Evolutionary conservation across 2,888 invertebrate species (phyloP).

Genomic region (Micoletzkya japonica): DNA sequence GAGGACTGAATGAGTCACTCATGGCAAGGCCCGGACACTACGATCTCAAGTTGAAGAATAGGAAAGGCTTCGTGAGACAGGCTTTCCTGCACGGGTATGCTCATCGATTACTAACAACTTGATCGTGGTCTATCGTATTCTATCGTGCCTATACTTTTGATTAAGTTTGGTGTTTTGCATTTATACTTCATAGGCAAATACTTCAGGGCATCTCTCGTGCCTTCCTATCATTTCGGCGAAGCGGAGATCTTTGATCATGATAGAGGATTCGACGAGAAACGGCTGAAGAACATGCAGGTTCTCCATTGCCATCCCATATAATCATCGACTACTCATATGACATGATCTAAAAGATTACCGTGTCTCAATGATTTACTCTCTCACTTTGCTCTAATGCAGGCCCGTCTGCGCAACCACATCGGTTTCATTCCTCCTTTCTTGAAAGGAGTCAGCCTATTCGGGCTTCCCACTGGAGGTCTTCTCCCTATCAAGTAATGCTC

Average conservation of each 20-base stretch:
- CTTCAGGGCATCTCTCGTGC: slow-evolving; percentile 21
- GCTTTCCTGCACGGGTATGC: slow-evolving; percentile 4
- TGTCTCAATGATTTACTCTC: too few species aligned
- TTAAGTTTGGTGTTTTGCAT: too few species aligned
- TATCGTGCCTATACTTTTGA: neutral
- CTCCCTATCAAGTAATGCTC: neutral
- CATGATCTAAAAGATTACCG: too few species aligned
- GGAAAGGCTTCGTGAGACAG: slow-evolving; percentile 18
- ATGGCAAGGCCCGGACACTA: slow-evolving; percentile 1
- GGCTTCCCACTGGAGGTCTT: neutral
- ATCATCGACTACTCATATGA: neutral
- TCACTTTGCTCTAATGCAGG: too few species aligned
- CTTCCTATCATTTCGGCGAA: slow-evolving; percentile 25
- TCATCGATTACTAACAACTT: neutral
- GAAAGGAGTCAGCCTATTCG: slow-evolving; percentile 7
- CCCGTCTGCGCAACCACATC: slow-evolving; percentile 2
- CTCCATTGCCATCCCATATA: neutral
- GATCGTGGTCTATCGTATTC: neutral
- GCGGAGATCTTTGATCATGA: neutral
- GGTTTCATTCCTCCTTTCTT: slow-evolving; percentile 17
- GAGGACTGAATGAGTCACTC: slow-evolving; percentile 15
- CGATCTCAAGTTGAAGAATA: slow-evolving; percentile 18
- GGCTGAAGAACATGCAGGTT: slow-evolving; percentile 17
- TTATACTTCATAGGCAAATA: too few species aligned
- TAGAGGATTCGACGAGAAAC: slow-evolving; percentile 1